These are phyloP conservation scores for Dexiosoma caninum DNA, from an alignment of 2,888 invertebrate species.

Conservation along the genomic window DNA sequence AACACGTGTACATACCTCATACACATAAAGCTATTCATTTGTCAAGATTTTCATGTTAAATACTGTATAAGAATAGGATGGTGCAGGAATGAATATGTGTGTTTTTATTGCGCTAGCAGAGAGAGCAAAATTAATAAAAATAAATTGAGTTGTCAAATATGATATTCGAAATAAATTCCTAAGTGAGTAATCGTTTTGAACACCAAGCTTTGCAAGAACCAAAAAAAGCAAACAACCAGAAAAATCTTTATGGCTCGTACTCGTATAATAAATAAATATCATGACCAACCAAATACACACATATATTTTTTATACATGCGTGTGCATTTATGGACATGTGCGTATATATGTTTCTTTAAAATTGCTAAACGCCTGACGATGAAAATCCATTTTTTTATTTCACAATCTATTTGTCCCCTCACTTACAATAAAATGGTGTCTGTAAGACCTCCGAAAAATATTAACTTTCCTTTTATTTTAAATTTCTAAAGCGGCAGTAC, in stretches of 20 bases:
- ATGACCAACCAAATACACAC: conserved; percentile 50
- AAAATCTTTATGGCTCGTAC: background rate
- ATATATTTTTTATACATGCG: too few species aligned
- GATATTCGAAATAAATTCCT: conserved; percentile 78
- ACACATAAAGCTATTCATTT: background rate
- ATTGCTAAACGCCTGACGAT: conserved; percentile 69
- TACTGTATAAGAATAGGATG: conserved; percentile 42
- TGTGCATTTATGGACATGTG: background rate
- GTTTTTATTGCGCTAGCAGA: conserved; percentile 53
- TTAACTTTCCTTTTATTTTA: conserved; percentile 29
- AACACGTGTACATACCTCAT: background rate
- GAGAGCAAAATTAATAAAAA: conserved; percentile 78
- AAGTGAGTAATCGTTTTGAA: conserved; percentile 76
- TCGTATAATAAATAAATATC: conserved; percentile 35
- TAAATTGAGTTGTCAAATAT: conserved; percentile 78
- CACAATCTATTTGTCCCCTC: conserved; percentile 59
- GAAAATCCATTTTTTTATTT: conserved; percentile 74
- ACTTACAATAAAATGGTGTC: conserved; percentile 28
- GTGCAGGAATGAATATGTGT: conserved; percentile 16
- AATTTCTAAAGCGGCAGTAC: conserved; percentile 17
- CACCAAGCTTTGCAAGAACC: conserved; percentile 64
- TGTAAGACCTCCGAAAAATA: conserved; percentile 15
- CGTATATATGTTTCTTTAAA: conserved; percentile 1
- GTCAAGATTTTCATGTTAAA: background rate
- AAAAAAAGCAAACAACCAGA: conserved; percentile 24